phyloP scores from a whole-genome alignment of 2,113 vertebrate genomes.

The Ailuropoda melanoleuca region DNA sequence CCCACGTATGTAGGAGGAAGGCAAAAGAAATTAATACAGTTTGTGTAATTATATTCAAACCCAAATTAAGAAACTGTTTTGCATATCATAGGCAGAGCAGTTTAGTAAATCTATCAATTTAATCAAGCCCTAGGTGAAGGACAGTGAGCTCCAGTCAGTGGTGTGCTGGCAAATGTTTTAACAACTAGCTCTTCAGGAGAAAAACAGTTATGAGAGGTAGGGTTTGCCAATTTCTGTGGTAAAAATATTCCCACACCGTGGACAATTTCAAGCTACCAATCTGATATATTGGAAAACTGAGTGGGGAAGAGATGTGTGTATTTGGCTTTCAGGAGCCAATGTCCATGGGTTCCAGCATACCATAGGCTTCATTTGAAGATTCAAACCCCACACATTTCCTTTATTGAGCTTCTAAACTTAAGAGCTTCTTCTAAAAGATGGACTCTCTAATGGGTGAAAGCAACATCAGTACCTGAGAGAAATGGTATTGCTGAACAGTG shows the following conservation, averaged over 20 bases:
- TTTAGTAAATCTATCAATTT: conserved; percentile 61
- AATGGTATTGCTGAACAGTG: neutral
- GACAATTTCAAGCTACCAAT: neutral
- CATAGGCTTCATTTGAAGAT: neutral
- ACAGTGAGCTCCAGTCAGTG: neutral
- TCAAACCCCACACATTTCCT: neutral
- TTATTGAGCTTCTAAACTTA: neutral
- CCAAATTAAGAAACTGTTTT: conserved; percentile 71
- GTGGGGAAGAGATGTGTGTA: neutral
- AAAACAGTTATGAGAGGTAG: neutral
- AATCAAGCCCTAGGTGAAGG: conserved; percentile 61
- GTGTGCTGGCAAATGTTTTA: conserved; percentile 20
- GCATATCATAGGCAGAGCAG: conserved; percentile 63
- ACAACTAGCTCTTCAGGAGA: neutral
- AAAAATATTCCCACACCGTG: neutral
- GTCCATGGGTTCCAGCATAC: neutral
- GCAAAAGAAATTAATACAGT: conserved; percentile 68
- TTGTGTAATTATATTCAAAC: conserved; percentile 68
- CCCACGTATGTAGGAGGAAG: neutral
- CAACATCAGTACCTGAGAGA: neutral
- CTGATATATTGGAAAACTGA: neutral
- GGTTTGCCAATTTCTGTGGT: neutral
- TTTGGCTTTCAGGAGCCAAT: neutral
- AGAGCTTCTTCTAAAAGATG: neutral
- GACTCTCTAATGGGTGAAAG: neutral